Conservation (phyloP, 2,797 vertebrate species). For the Lepus oiostolus region DNA sequence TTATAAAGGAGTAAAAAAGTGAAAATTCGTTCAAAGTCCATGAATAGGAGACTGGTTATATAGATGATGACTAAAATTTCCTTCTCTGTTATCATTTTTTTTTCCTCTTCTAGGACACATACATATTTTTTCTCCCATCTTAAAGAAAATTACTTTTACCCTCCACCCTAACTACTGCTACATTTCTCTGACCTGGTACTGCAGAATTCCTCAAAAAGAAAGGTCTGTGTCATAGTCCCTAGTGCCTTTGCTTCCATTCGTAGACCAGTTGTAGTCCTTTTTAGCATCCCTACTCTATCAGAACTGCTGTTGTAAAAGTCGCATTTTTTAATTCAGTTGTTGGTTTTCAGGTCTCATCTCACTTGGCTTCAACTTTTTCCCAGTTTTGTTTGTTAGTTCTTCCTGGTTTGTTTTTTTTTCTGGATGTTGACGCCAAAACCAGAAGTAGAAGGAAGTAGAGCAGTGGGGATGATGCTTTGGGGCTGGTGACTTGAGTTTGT, state of each 20-base stretch:
- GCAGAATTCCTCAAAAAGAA: background rate
- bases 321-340: background rate
- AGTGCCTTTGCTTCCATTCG: background rate
- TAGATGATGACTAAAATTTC: constrained; percentile 11
- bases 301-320: background rate
- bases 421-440: background rate
- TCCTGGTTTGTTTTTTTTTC: background rate
- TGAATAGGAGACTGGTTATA: background rate
- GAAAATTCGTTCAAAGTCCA: background rate
- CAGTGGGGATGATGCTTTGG: background rate
- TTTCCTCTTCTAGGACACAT: background rate
- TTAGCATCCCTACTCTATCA: background rate
- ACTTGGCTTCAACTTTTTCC: background rate
- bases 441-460: background rate
- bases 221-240: background rate
- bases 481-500: background rate
- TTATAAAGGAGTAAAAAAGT: background rate
- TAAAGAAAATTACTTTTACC: background rate
- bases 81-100: background rate
- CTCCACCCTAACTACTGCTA: background rate
- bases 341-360: background rate
- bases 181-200: background rate
- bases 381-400: background rate
- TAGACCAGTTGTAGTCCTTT: background rate
- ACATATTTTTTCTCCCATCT: background rate